Evolutionary conservation across 2,113 vertebrate species (phyloP), one percentile per base, ranked within the genome.

Genomic region (Promerops cafer): DNA sequence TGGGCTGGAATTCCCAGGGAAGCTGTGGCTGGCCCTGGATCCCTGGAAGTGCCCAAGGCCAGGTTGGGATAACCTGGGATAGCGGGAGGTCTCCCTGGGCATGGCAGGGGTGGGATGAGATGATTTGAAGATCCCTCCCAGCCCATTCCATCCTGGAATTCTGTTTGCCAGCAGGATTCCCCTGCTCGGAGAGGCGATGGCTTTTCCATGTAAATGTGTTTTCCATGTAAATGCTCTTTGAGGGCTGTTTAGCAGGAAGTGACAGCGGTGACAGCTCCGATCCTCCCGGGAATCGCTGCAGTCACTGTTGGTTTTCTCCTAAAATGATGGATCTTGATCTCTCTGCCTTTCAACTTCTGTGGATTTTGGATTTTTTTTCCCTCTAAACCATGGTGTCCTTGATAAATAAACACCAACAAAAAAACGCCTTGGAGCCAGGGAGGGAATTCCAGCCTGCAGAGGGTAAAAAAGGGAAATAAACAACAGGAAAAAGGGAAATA

Each of bases 321-420:
- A 3, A 56, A 86, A 80, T 90, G 87, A 91, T 13, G 90, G 87
- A 94, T 95, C 91, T 93, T 85, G 87, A 96, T 95, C 95, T 88
- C 39, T 23, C 91, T 11, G 89, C 50, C 81, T 97, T 93, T 92
- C 93, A 90, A 89, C 50, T 54, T 57, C 2, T 80, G 85, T 84
- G 91, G 83, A 26, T 84, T 91, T 84, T 17, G 92, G 82, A 13
- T 35, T 42, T 16, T 15, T 18, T 30, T 10, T 21, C 4, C 3
- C n/a, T 64, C 49, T 72, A 14, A 90, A 13, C 44, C 8, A 5
- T 4, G 3, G 7, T 10, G 83, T 92, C 88, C 96, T 94, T 94
- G 90, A 88, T 82, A 89, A 94, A 84, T 10, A 76, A 85, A 85
- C 61, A 57, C 61, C 57, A 45, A 85, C 28, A 83, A 54, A 40